These are phyloP conservation scores for Eristalis intricaria DNA, from an alignment of 2,888 invertebrate genomes.

Conservation along the genomic window DNA sequence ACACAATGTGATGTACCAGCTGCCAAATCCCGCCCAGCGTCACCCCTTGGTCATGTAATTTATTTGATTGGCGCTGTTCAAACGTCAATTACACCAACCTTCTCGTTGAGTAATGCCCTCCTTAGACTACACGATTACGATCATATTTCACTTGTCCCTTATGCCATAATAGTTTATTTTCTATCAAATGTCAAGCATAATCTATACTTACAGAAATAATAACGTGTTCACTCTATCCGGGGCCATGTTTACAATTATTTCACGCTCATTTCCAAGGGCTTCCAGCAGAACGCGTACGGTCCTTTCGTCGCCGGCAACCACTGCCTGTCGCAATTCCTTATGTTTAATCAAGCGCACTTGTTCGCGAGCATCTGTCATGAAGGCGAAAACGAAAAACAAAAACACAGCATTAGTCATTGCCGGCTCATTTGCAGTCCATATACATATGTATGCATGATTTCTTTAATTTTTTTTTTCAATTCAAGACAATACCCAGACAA, in stretches of 20 bases:
- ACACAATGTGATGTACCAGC: background rate
- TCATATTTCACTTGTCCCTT: background rate
- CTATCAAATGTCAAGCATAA: background rate
- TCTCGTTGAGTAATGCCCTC: background rate
- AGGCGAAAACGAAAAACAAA: constrained; percentile 17
- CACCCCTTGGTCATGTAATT: background rate
- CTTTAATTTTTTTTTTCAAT: background rate
- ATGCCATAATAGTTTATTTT: background rate
- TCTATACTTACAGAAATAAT: constrained; percentile 89
- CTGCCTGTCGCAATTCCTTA: constrained; percentile 88
- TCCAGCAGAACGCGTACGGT: constrained; percentile 86
- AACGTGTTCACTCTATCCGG: constrained; percentile 94
- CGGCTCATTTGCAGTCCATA: background rate
- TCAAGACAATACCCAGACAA: constrained; percentile 80
- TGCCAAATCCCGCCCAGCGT: too few relatives aligned
- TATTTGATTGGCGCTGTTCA: background rate
- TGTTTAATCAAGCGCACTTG: constrained; percentile 88
- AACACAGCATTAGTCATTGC: constrained; percentile 28
- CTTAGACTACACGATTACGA: background rate
- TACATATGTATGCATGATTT: background rate
- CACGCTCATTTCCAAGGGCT: constrained; percentile 85
- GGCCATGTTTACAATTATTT: constrained; percentile 91
- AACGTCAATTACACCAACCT: background rate
- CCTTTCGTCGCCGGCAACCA: constrained; percentile 87
- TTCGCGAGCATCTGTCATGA: constrained; percentile 83